A percentile compares a stretch with the other conserved stretches of the same genome.
These are phyloP conservation scores for Beroe ovata DNA, from an alignment of 37 sponge, comb jelly and placozoan genomes.

Conservation along the genomic window DNA sequence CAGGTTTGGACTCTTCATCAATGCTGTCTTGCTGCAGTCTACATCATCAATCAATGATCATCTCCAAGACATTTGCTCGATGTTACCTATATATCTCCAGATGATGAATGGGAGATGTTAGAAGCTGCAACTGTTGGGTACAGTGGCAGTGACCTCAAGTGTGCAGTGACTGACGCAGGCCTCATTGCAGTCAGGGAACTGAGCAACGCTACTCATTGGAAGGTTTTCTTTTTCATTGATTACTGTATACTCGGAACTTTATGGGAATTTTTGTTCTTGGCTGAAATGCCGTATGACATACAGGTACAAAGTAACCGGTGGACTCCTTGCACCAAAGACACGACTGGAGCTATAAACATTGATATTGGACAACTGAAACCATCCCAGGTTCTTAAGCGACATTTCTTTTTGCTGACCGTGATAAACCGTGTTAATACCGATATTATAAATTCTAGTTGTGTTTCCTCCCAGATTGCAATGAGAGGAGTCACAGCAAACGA, in stretches of 20 bases:
- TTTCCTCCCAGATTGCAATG: background rate
- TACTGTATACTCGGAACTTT: too few relatives aligned
- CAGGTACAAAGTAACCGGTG: background rate
- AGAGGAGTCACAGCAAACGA: constrained; percentile 20
- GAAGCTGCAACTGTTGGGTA: constrained; percentile 72
- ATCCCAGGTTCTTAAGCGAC: background rate
- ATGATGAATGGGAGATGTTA: constrained; percentile 72
- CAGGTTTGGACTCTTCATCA: too few relatives aligned
- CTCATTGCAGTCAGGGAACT: constrained; percentile 60
- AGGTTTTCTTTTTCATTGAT: too few relatives aligned
- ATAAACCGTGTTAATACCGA: too few relatives aligned
- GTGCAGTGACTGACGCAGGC: constrained; percentile 56
- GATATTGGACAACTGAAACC: constrained; percentile 6
- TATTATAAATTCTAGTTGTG: too few relatives aligned
- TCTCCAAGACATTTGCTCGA: too few relatives aligned
- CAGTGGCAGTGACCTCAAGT: constrained; percentile 81
- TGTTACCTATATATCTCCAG: constrained; percentile 2
- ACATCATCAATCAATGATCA: too few relatives aligned
- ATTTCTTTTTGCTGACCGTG: background rate
- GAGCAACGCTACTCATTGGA: constrained; percentile 30
- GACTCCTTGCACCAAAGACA: constrained; percentile 17
- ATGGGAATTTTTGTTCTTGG: too few relatives aligned
- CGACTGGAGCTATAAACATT: background rate
- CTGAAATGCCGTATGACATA: too few relatives aligned
- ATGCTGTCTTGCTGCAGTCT: too few relatives aligned